Evolutionary conservation across 2,113 vertebrate genomes (phyloP).

Genomic region (Myiagra hebetior): DNA sequence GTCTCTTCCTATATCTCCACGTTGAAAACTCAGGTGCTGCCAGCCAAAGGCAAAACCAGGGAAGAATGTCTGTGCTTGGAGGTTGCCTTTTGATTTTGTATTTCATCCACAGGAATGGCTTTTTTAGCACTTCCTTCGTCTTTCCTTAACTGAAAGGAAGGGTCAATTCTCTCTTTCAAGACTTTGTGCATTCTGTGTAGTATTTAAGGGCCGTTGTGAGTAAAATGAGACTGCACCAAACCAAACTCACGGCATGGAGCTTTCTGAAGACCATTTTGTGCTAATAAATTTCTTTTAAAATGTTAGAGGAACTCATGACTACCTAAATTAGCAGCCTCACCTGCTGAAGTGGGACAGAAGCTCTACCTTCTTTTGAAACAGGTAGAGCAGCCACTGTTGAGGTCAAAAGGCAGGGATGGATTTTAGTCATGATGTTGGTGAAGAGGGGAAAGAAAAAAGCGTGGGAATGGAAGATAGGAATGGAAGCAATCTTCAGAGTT

Average conservation of each 20-base stretch:
- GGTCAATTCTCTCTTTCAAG: background rate
- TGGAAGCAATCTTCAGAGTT: background rate
- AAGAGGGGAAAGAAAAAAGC: background rate
- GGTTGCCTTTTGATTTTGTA: background rate
- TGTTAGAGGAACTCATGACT: background rate
- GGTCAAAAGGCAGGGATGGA: background rate
- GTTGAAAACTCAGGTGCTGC: background rate
- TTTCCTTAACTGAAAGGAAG: background rate
- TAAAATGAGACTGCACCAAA: background rate
- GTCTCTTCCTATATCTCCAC: background rate
- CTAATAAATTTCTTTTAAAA: background rate
- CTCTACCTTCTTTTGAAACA: background rate
- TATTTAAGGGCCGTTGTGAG: background rate
- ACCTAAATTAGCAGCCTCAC: background rate
- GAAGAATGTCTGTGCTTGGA: background rate
- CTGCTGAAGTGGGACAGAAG: background rate
- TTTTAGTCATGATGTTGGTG: background rate
- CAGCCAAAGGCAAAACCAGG: background rate
- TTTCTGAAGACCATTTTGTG: background rate
- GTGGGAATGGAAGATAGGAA: background rate
- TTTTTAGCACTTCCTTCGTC: background rate
- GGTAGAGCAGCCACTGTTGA: background rate
- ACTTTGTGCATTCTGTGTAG: background rate
- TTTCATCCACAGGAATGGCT: background rate
- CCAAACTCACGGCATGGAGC: background rate